Percentiles rank a stretch among this genome's conserved stretches.
These are phyloP conservation scores for Lycodopsis pacificus DNA, from an alignment of 2,797 vertebrate species.

Conservation along the genomic window DNA sequence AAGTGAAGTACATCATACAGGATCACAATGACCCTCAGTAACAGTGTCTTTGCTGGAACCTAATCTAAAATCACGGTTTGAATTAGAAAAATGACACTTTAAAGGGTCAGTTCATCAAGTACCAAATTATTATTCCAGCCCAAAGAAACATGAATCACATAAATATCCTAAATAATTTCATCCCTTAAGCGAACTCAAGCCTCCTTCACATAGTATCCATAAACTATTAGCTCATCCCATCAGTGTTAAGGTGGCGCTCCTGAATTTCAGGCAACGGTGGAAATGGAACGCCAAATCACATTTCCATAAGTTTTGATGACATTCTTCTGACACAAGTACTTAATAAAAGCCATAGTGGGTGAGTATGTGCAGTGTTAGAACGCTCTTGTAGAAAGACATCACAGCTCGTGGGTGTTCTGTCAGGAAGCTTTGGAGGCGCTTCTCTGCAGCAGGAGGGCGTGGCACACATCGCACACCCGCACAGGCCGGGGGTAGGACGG, in stretches of 20 bases:
- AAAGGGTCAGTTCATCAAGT: constrained; percentile 3
- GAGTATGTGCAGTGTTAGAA: constrained; percentile 30
- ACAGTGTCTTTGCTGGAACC: background rate
- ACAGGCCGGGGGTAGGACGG: constrained; percentile 96
- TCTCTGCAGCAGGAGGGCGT: constrained; percentile 93
- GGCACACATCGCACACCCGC: constrained; percentile 93
- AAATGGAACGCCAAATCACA: constrained; percentile 49
- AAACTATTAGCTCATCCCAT: constrained; percentile 22
- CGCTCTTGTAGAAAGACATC: background rate
- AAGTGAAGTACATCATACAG: background rate
- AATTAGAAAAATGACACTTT: constrained; percentile 13
- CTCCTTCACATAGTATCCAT: background rate
- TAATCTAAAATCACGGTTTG: background rate
- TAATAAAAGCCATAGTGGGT: constrained; percentile 24
- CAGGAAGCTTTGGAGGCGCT: constrained; percentile 89
- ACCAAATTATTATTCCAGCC: constrained; percentile 29
- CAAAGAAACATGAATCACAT: constrained; percentile 17
- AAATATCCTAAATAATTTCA: constrained; percentile 6
- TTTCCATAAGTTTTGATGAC: constrained; percentile 42
- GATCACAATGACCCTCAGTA: constrained; percentile 1
- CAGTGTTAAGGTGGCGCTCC: constrained; percentile 36
- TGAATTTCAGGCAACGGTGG: constrained; percentile 67
- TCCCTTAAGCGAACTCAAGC: constrained; percentile 7
- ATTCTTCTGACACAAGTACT: background rate
- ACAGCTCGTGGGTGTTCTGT: constrained; percentile 48